Evolutionary conservation across 2,888 invertebrate species (phyloP).

Genomic region (Alentia gelatinosa): DNA sequence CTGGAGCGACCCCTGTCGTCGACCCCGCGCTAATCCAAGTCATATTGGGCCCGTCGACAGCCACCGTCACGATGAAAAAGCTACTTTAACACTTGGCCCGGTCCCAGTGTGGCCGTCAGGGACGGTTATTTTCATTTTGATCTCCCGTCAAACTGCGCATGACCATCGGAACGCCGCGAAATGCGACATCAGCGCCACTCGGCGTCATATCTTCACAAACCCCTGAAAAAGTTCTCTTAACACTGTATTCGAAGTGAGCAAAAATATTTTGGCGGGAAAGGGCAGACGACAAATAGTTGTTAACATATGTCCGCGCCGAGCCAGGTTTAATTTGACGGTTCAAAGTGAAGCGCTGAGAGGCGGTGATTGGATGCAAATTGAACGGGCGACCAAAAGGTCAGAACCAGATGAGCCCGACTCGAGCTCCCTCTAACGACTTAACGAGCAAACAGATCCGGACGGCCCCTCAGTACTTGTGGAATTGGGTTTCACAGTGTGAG

Average conservation of each 20-base stretch:
- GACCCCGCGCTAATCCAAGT: conserved; percentile 31
- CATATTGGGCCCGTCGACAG: background rate
- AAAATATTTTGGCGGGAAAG: background rate
- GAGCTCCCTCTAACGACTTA: background rate
- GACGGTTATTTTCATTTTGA: no score
- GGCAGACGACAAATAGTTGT: conserved; percentile 15
- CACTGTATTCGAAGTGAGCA: background rate
- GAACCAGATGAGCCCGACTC: background rate
- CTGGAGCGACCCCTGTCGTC: background rate
- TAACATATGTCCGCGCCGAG: conserved; percentile 29
- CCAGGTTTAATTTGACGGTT: conserved; percentile 43
- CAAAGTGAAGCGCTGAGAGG: conserved; percentile 47
- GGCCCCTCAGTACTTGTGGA: background rate
- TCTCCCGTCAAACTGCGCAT: no score
- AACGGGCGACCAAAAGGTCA: conserved; percentile 44
- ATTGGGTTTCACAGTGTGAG: background rate
- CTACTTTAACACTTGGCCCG: background rate
- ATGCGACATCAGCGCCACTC: no score
- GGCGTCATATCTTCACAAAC: background rate
- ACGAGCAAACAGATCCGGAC: conserved; percentile 35
- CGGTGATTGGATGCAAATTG: conserved; percentile 48
- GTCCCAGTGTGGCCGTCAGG: background rate
- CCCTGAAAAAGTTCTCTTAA: background rate
- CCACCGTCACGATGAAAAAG: background rate
- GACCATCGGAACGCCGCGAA: no score